These are phyloP conservation scores for Ochropleura leucogaster DNA, from an alignment of 2,888 invertebrate genomes.

Conservation along the genomic window DNA sequence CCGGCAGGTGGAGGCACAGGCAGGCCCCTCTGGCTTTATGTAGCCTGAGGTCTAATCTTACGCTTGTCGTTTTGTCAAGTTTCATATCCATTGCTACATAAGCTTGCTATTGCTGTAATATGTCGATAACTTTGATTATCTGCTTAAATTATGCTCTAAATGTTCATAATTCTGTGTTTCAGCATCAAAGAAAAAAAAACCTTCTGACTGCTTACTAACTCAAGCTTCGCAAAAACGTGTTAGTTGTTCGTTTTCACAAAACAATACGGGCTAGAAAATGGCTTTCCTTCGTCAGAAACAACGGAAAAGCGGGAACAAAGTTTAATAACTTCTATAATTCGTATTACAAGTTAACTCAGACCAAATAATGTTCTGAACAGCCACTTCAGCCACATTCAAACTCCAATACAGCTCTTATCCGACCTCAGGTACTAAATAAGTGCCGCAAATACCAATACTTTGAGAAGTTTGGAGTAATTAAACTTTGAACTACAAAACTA, in stretches of 20 bases:
- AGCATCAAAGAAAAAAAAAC: background rate
- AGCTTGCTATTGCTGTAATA: background rate
- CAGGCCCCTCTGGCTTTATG: too few species aligned
- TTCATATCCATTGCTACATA: background rate
- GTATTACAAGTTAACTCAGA: constrained; percentile 13
- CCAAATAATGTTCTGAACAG: constrained; percentile 20
- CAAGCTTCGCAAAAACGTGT: background rate
- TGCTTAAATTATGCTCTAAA: background rate
- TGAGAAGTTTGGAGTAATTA: constrained; percentile 46
- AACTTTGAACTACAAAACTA: constrained; percentile 55
- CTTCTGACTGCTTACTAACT: too few species aligned
- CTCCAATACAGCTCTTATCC: constrained; percentile 24
- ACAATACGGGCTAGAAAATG: background rate
- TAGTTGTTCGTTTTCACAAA: background rate
- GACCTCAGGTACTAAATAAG: constrained; percentile 36
- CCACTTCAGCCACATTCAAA: constrained; percentile 23
- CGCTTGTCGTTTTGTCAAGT: background rate
- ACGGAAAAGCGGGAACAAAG: background rate
- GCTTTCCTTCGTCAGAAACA: background rate
- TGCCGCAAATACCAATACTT: constrained; percentile 54
- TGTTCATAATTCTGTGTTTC: background rate
- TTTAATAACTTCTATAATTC: constrained; percentile 15
- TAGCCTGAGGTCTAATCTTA: background rate
- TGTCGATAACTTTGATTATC: background rate
- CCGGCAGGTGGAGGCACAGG: too few species aligned